These are phyloP conservation scores for Mugil cephalus DNA, from an alignment of 2,113 vertebrate genomes.

Conservation along the genomic window DNA sequence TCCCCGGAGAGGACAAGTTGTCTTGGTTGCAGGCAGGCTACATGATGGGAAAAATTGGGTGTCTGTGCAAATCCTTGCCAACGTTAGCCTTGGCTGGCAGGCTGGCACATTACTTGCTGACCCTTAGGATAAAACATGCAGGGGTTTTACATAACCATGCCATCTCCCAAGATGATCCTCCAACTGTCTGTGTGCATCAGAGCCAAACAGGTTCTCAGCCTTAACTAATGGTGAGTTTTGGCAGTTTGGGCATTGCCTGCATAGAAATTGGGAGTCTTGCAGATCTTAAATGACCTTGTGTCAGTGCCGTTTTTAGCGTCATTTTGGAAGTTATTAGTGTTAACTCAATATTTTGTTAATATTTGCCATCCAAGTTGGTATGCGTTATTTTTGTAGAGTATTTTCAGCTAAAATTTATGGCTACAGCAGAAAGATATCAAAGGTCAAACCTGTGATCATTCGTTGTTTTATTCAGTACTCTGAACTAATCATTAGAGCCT, in stretches of 20 bases:
- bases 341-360: background rate
- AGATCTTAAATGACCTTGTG: background rate
- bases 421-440: background rate
- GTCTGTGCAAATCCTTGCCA: constrained; percentile 62
- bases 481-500: background rate
- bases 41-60: constrained; percentile 69
- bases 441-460: no score
- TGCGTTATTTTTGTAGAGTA: background rate
- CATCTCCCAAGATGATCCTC: constrained; percentile 41
- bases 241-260: background rate
- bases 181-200: constrained; percentile 31
- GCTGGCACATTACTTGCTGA: constrained; percentile 39
- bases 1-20: constrained; percentile 21
- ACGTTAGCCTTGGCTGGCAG: constrained; percentile 39
- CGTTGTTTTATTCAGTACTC: background rate
- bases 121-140: constrained; percentile 35
- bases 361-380: no score
- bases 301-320: background rate
- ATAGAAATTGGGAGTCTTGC: background rate
- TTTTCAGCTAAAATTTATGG: background rate
- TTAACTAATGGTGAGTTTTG: background rate
- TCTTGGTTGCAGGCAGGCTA: constrained; percentile 46
- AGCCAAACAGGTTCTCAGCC: constrained; percentile 24
- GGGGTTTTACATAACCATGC: constrained; percentile 51
- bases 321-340: background rate